Evolutionary conservation across 2,797 vertebrate genomes (phyloP).

Genomic region (Danio kyathit): DNA sequence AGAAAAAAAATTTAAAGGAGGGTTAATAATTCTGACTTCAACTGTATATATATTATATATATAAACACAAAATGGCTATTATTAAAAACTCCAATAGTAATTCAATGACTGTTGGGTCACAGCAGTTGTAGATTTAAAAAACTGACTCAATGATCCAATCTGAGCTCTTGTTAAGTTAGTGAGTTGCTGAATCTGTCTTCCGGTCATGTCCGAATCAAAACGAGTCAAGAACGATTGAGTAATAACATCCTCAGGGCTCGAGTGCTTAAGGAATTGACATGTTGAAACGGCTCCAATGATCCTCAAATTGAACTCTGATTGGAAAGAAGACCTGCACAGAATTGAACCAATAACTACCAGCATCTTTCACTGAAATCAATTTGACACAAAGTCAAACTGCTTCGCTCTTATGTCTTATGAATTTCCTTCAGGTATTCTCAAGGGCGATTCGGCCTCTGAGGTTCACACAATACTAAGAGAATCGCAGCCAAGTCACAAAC

Average conservation of each 20-base stretch:
- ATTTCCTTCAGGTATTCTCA: constrained; percentile 3
- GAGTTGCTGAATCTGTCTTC: not conserved
- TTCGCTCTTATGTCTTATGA: constrained; percentile 5
- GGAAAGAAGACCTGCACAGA: constrained; percentile 14
- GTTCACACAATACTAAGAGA: constrained; percentile 13
- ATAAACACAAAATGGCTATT: no score
- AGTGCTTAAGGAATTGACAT: constrained; percentile 18
- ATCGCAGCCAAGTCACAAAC: constrained; percentile 22
- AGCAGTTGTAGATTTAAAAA: no score
- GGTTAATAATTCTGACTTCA: no score
- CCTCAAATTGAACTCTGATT: constrained; percentile 36
- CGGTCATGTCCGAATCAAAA: not conserved
- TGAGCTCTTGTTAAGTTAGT: not conserved
- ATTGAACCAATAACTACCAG: constrained; percentile 21
- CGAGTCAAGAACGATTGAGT: constrained; percentile 3
- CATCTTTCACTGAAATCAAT: constrained; percentile 21
- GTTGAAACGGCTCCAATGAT: constrained; percentile 13
- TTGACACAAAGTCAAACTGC: constrained; percentile 30
- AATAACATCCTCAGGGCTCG: not conserved
- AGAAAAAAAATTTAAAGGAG: no score
- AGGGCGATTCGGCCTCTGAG: not conserved
- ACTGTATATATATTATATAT: no score
- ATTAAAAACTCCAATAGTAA: no score
- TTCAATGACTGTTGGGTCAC: no score
- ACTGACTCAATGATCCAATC: no score